These are phyloP conservation scores for Calidris pugnax DNA, from an alignment of 2,113 vertebrate genomes.

Conservation along the genomic window DNA sequence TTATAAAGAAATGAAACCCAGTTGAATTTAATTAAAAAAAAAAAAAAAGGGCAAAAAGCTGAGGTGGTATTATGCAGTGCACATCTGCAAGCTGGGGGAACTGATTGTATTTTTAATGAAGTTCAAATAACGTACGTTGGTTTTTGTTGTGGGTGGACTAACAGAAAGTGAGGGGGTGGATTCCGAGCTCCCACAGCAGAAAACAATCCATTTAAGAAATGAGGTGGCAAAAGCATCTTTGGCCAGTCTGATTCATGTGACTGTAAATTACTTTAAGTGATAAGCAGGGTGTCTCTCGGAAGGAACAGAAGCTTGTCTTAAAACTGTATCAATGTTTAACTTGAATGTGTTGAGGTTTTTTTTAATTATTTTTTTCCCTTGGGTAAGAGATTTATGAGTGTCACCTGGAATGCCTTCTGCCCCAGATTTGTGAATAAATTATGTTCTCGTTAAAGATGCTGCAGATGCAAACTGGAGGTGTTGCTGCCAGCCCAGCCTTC, in stretches of 20 bases:
- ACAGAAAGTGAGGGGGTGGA: neutral
- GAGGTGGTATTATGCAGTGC: neutral
- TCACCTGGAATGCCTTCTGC: neutral
- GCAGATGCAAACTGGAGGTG: neutral
- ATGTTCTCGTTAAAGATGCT: neutral
- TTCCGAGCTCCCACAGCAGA: neutral
- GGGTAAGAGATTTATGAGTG: neutral
- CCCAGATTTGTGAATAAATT: neutral
- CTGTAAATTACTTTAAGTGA: neutral
- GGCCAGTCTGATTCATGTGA: neutral
- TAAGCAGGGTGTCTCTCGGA: neutral
- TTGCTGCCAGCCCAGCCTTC: neutral
- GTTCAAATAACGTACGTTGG: neutral
- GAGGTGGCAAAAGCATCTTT: neutral
- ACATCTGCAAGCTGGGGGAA: neutral
- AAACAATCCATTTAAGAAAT: neutral
- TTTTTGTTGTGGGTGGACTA: neutral
- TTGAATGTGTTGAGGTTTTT: neutral
- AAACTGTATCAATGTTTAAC: rapidly evolving
- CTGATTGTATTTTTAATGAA: neutral
- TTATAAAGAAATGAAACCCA: neutral
- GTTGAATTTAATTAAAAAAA: neutral
- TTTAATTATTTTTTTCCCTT: neutral
- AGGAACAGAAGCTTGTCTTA: neutral
- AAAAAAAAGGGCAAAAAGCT: neutral